Percentiles rank a stretch among this genome's conserved stretches.
phyloP scores from a whole-genome alignment of 2,797 vertebrate species.

The Argya squamiceps region DNA sequence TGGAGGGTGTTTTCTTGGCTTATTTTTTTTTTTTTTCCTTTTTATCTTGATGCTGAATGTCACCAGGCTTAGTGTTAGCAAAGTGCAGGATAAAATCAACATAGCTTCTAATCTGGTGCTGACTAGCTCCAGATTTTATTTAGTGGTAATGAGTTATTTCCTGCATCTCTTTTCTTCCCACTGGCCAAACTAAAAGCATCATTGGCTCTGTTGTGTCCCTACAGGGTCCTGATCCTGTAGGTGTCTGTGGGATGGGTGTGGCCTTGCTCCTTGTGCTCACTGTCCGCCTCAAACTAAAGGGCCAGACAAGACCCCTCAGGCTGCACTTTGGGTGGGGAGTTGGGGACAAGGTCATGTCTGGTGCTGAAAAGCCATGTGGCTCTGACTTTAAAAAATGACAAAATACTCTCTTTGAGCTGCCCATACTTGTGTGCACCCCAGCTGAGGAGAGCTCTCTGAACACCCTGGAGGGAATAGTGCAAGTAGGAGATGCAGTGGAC shows the following conservation, averaged over 20 bases:
- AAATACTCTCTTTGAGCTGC: neutral
- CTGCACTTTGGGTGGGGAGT: neutral
- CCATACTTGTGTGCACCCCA: neutral
- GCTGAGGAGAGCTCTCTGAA: neutral
- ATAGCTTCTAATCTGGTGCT: neutral
- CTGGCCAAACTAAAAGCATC: neutral
- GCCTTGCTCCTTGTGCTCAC: neutral
- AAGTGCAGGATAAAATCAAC: neutral
- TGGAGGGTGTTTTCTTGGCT: neutral
- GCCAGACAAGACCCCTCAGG: neutral
- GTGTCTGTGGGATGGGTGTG: neutral
- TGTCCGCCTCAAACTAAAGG: neutral
- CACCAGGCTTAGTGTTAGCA: neutral
- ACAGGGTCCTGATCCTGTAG: neutral
- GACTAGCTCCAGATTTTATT: neutral
- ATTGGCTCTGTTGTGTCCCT: rapidly evolving
- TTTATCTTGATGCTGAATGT: neutral
- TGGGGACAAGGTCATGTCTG: neutral
- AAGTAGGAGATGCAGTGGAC: neutral
- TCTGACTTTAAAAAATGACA: neutral
- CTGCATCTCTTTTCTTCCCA: neutral
- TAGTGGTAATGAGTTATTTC: neutral
- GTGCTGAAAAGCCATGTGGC: neutral
- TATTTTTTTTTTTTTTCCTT: neutral
- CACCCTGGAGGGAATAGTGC: neutral